Base-by-base conservation (phyloP, 2,888 invertebrate species). In the Tanytarsus gracilentus region DNA sequence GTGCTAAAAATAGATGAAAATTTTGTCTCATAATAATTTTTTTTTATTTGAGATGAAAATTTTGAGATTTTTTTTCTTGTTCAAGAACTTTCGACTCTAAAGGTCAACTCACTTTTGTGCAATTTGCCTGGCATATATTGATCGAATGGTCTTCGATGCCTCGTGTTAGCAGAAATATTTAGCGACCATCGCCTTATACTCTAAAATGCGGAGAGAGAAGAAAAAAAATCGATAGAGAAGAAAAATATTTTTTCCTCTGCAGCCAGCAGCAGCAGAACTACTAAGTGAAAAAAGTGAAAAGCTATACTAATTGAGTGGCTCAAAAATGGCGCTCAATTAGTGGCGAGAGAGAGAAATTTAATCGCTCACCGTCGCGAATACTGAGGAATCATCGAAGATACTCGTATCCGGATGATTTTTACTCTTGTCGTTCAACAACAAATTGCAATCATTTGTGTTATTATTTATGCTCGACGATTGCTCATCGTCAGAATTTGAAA, bases 281-380 rank as follows among this genome's bases (percentile, higher is more conserved):
- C 23, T 26, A 18, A 25, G 25, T 25, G 40, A 39, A 39, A 39
- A 33, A 16, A n/a, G 25, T 18, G 23, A 16, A 21, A 23, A 9
- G 16, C n/a, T 14, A 16, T 25, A 58, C 58, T 58, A 27, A 58
- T 40, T 58, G 44, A 58, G 48, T 58, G 18, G 40, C 21, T 23
- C 25, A 23, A 55, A 55, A 30, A 58, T 58, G 58, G 58, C 58
- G 58, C 58, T 58, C 58, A 56, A 40, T 58, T 27, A 58, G 48
- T 58, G 23, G 21, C 21, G 18, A 26, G 25, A 4, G 58, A 58
- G 48, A 30, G 29, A 18, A 48, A 25, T 1, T 21, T 1, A 2
- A 6, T 49, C 11, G n/a, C 14, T 58, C 23, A 58, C 58, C 58
- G 39, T 58, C 14, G 48, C 48, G 2, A 58, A 29, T 5, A 27